Evolutionary conservation across 2,888 invertebrate genomes (phyloP), one percentile per base, ranked within the genome.

Genomic region (Eretmocerus hayati): DNA sequence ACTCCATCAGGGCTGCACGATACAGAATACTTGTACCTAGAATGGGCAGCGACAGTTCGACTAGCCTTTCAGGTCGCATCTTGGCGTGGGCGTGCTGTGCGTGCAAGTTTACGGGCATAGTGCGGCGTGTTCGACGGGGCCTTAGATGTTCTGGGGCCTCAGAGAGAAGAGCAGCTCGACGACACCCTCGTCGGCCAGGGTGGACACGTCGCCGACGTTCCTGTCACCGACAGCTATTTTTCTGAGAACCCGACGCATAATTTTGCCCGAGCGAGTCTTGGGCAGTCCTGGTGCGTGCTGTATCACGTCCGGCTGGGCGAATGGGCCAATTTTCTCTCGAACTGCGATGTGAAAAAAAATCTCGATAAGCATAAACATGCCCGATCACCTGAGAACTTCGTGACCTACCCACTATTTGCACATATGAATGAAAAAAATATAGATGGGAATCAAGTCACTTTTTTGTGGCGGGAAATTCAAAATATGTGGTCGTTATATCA

Each of bases 191-290:
- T 99, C 97, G 22, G 95, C 94, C 58, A 99, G 75, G 0, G 97
- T 96, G 38, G 94, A 90, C 2, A 83, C 84, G 73, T 99, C 97
- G 4, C 99, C 99, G 33, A 97, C 81, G 58, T 94, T 84, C 39
- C 74, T 76, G 66, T 96, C 94, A 32, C 90, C 90, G 2, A 87
- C 74, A 0, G 97, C 96, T 13, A 99, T 85, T 74, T 96, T 94
- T 55, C 95, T 80, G 53, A 99, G 75, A 50, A 99, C 87, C 56
- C 99, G 80, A 52, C 99, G 81, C 91, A 99, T 96, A 53, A 99
- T 96, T 75, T 99, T 99, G 2, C 99, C 99, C 1, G 96, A 96
- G 40, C 96, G 80, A 0, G 96, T 96, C 74, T 97, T 96, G 0
- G 99, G 99, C 55, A 99, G 75, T 0, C 86, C 89, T 1, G 94